Evolutionary conservation across 2,797 vertebrate species (phyloP).

Genomic region (Dromococcyx pavoninus): DNA sequence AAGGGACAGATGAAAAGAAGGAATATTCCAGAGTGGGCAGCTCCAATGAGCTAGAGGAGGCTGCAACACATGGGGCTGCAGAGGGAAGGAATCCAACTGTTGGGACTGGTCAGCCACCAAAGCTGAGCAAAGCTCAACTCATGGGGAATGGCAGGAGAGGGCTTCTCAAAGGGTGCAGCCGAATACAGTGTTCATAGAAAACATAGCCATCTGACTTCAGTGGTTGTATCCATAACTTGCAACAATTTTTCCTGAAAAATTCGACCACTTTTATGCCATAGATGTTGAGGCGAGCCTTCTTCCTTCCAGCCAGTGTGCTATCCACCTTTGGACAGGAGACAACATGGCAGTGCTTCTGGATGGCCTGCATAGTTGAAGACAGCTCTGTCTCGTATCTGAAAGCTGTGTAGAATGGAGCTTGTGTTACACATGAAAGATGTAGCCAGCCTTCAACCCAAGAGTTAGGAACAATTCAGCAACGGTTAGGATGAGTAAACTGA

Average conservation of each 20-base stretch:
- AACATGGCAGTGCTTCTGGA: neutral
- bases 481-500: neutral
- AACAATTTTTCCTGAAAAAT: neutral
- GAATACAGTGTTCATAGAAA: neutral
- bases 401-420: neutral
- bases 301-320: neutral
- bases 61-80: neutral
- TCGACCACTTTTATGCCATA: neutral
- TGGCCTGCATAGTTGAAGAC: neutral
- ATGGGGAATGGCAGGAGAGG: neutral
- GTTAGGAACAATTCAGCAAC: neutral
- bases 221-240: neutral
- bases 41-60: neutral
- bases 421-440: too few relatives aligned
- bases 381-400: neutral
- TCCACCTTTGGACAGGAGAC: too few relatives aligned
- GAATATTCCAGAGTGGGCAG: neutral
- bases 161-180: neutral
- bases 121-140: neutral
- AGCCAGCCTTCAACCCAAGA: neutral
- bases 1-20: neutral
- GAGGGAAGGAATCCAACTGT: neutral
- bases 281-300: neutral
- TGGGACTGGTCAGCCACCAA: neutral
- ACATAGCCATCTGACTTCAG: neutral